Evolutionary conservation across 2,888 invertebrate genomes (phyloP), one percentile per base, ranked within the genome.

Genomic region (Coelopa pilipes): DNA sequence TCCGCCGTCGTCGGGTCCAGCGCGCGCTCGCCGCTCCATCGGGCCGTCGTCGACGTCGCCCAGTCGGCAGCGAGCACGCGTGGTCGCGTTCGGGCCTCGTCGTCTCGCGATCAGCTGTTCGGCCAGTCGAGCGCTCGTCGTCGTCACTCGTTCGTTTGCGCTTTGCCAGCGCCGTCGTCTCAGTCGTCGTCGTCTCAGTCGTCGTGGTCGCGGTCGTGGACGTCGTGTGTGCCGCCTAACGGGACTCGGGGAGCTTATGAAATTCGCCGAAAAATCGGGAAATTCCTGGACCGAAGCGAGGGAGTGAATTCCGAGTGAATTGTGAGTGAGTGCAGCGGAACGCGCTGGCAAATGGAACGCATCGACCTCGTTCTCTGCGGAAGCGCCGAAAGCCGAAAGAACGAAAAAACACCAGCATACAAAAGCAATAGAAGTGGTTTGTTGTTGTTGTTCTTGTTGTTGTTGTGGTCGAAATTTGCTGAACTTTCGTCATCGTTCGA

Each of bases 51-150:
- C 34, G 34, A 4, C 45, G 59, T 45, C 24, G 63, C 55, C 65
- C 46, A 71, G 65, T 71, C 65, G 53, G 71, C 71, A 71, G 46
- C 71, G 71, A 71, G 65, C 46, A 63, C 71, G 71, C 71, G 65
- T 63, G 65, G 45, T 65, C 65, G 53, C 71, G 71, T 65, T 63
- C 63, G 19, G 46, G 19, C 65, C 65, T 24, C 65, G 15, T 46
- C 50, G 66, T 50, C 21, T 49, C 13, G 21, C 62, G 63, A 70
- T 70, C 71, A 71, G 71, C 63, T 65, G 71, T 63, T 65, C 71
- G 71, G n/a, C 15, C 7, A 63, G 62, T 12, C n/a, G 62, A 24
- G 62, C 13, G 34, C 53, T 13, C 53, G 34, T 34, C 34, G 7
- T 13, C 53, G 34, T 34, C 34, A 34, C 7, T 34, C 34, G 34